Percentiles rank a stretch among this genome's conserved stretches.
phyloP scores from a whole-genome alignment of 2,888 invertebrate genomes.

The Caenorhabditis sp. region DNA sequence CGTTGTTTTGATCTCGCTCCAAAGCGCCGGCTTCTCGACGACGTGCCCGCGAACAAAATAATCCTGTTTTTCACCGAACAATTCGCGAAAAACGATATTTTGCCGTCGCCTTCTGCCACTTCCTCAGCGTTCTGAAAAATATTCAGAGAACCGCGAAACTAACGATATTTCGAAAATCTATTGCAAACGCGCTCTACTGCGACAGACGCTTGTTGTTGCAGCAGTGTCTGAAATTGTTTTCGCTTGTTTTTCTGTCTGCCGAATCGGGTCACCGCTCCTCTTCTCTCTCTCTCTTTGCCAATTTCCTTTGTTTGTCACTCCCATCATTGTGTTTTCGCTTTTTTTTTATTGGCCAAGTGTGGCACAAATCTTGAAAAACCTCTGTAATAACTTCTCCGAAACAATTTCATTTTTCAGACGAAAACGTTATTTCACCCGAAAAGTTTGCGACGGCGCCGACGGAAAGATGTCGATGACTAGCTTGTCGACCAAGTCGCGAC shows the following conservation, averaged over 20 bases:
- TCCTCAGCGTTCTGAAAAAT: constrained; percentile 4
- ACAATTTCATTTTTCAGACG: constrained; percentile 22
- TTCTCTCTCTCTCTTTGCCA: constrained; percentile 5
- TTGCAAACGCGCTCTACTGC: background rate
- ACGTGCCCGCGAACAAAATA: constrained; percentile 14
- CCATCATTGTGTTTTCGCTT: background rate
- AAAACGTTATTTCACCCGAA: constrained; percentile 26
- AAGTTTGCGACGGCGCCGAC: constrained; percentile 25
- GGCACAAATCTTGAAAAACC: background rate
- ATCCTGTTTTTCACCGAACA: constrained; percentile 43
- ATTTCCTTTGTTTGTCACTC: constrained; percentile 21
- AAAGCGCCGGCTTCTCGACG: background rate
- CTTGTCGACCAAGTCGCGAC: constrained; percentile 68
- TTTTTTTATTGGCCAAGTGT: background rate
- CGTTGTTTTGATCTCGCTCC: constrained; percentile 2
- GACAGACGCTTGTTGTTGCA: constrained; percentile 19
- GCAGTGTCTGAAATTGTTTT: constrained; percentile 45
- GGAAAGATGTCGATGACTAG: constrained; percentile 74
- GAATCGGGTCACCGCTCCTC: constrained; percentile 35
- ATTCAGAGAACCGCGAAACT: background rate
- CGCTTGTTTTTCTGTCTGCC: constrained; percentile 30
- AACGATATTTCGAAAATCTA: constrained; percentile 15
- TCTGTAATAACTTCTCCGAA: background rate
- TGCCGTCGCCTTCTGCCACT: background rate
- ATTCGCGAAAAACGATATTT: constrained; percentile 41